phyloP scores from a whole-genome alignment of 2,797 vertebrate genomes.

The Echiichthys vipera region DNA sequence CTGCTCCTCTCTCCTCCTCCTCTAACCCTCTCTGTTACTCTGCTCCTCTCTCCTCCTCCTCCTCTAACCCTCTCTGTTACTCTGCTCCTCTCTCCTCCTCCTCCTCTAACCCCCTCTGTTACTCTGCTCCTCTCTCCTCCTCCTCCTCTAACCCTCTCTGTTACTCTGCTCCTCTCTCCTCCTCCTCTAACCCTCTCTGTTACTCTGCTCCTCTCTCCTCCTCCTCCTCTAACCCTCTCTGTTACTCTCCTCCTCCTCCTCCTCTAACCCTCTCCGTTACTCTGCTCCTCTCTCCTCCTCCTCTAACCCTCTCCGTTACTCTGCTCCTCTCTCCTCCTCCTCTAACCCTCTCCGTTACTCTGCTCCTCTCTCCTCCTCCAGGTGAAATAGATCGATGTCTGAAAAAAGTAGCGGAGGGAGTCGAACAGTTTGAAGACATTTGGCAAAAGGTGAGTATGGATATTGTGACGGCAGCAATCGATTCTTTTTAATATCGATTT shows the following conservation, averaged over 20 bases:
- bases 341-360: background rate
- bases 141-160: background rate
- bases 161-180: background rate
- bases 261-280: background rate
- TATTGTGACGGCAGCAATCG: too few relatives aligned
- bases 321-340: background rate
- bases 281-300: background rate
- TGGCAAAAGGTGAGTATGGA: constrained; percentile 89
- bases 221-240: background rate
- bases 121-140: background rate
- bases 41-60: constrained; percentile 6
- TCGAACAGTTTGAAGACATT: constrained; percentile 94
- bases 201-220: background rate
- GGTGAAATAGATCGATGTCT: constrained; percentile 95
- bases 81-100: background rate
- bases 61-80: background rate
- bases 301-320: constrained; percentile 1
- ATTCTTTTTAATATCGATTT: background rate
- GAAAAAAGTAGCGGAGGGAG: constrained; percentile 93
- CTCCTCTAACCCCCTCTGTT: constrained; percentile 4
- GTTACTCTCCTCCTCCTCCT: background rate
- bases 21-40: background rate
- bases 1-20: constrained; percentile 7
- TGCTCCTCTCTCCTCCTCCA: constrained; percentile 38
- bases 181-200: constrained; percentile 4